phyloP scores from a whole-genome alignment of 2,797 vertebrate species.

The Melanotaenia boesemani region DNA sequence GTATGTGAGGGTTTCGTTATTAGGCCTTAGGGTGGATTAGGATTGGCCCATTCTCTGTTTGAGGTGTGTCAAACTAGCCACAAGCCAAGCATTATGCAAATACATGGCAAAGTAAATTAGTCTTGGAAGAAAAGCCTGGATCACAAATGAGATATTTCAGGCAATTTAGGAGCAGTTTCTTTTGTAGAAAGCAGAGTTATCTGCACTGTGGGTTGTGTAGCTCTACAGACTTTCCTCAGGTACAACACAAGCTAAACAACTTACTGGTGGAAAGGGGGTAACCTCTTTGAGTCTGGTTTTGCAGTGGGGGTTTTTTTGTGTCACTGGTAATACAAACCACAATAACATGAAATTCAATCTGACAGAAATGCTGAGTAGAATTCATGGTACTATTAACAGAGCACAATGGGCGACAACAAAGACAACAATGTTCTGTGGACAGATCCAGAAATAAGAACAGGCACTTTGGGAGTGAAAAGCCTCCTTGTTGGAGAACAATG shows the following conservation, averaged over 20 bases:
- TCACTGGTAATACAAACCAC: background rate
- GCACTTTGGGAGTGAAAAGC: background rate
- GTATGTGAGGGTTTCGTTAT: conserved; percentile 2
- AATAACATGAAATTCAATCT: background rate
- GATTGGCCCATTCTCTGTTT: background rate
- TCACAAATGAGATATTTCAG: conserved; percentile 1
- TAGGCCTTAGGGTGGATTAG: conserved; percentile 1
- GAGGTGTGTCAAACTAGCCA: conserved; percentile 14
- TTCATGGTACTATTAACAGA: background rate
- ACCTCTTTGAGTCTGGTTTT: background rate
- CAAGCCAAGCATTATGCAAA: conserved; percentile 23
- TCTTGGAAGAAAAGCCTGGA: conserved; percentile 14
- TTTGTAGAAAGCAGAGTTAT: background rate
- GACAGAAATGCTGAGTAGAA: background rate
- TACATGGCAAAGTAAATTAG: conserved; percentile 9
- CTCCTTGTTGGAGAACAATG: background rate
- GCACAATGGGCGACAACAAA: background rate
- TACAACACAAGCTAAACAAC: background rate
- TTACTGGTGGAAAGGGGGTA: background rate
- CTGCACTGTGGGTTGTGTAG: background rate
- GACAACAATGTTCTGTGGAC: background rate
- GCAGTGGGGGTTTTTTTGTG: background rate
- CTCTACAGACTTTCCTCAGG: background rate
- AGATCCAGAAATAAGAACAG: background rate
- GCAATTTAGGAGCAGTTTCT: background rate